Evolutionary conservation across 2,797 vertebrate genomes (phyloP).

Genomic region (Selene dorsalis): DNA sequence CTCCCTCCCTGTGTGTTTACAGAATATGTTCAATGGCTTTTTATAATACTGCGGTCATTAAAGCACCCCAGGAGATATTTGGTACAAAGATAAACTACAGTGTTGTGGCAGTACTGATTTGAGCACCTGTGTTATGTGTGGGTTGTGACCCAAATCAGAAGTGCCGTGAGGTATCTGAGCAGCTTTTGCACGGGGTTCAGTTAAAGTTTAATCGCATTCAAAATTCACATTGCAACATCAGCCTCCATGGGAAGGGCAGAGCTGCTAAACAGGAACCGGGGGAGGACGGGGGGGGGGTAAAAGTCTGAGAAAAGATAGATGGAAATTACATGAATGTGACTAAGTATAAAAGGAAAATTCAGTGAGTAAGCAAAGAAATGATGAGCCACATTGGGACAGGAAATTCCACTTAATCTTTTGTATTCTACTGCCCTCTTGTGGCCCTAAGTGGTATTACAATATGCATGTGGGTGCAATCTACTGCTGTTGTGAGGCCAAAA

Average conservation of each 20-base stretch:
- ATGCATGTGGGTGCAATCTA: no score
- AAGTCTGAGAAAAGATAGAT: not conserved
- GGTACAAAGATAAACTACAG: not conserved
- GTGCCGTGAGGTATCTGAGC: conserved; percentile 3
- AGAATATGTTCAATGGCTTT: not conserved
- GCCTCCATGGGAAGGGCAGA: not conserved
- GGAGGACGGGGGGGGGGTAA: not conserved
- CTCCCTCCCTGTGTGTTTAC: not conserved
- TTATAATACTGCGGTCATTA: not conserved
- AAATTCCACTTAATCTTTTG: not conserved
- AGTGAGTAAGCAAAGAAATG: not conserved
- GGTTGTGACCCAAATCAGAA: conserved; percentile 13
- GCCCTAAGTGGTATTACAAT: not conserved
- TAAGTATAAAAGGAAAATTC: not conserved
- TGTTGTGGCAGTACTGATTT: not conserved
- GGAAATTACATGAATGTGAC: not conserved
- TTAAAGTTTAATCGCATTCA: conserved; percentile 61
- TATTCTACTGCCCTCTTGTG: conserved; percentile 47
- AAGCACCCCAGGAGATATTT: not conserved
- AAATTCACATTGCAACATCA: conserved; percentile 21
- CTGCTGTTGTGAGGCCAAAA: not conserved
- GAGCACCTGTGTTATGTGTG: not conserved
- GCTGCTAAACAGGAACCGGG: not conserved
- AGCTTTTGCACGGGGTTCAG: conserved; percentile 35
- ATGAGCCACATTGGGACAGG: not conserved